These are phyloP conservation scores for Crematogaster levior DNA, from an alignment of 2,888 invertebrate species.

Conservation along the genomic window DNA sequence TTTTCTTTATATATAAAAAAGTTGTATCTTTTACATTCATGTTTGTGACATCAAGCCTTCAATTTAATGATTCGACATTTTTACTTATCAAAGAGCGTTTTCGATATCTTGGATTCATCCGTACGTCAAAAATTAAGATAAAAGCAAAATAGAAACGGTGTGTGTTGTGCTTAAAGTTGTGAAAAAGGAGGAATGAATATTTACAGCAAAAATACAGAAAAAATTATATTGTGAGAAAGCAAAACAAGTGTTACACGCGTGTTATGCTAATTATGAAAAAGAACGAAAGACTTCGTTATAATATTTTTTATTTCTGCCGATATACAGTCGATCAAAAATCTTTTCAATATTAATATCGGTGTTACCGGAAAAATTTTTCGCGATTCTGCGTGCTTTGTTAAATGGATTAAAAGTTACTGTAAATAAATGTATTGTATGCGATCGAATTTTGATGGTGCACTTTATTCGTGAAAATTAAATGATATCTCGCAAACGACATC, in stretches of 20 bases:
- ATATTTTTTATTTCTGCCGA: not conserved
- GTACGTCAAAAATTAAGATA: conserved; percentile 48
- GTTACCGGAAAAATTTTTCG: not conserved
- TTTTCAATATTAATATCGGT: not conserved
- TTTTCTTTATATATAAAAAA: not conserved
- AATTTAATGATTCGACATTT: not conserved
- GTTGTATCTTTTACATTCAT: not conserved
- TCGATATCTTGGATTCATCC: conserved; percentile 51
- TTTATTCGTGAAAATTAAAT: not conserved
- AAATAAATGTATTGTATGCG: not conserved
- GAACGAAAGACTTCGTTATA: not conserved
- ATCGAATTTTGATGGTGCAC: not conserved
- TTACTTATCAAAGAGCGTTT: not conserved
- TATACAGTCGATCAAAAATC: not conserved
- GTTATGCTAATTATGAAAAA: not conserved
- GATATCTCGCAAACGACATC: conserved; percentile 43
- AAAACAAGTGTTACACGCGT: not conserved
- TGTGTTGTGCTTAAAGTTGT: conserved; percentile 49
- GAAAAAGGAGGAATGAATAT: not conserved
- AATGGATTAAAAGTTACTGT: not conserved
- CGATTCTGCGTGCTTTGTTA: conserved; percentile 25
- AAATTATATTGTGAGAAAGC: not conserved
- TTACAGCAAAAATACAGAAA: conserved; percentile 5
- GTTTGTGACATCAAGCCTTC: not conserved
- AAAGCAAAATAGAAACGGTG: conserved; percentile 41